Base-by-base conservation (phyloP, 2,113 vertebrate genomes). In the Mus spicilegus region DNA sequence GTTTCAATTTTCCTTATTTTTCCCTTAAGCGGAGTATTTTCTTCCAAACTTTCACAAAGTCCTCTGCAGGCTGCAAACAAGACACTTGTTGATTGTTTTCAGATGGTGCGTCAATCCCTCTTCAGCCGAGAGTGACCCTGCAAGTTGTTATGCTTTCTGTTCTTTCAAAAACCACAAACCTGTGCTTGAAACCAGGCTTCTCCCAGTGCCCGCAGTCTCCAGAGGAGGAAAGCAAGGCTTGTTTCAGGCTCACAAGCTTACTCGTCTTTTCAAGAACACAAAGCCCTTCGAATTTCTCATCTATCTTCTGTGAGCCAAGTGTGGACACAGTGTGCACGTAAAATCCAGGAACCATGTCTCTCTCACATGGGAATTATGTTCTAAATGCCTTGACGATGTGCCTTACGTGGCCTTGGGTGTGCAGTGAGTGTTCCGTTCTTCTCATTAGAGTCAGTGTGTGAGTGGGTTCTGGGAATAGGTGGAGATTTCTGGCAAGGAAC, bases 21-120 rank as follows among this genome's bases (percentile, higher is more conserved):
- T 94, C 90, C 90, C 91, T 49, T 96, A 98, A 98, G 95, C 95
- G 97, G 93, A 97, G 58, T 95, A 95, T 96, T 96, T 95, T 93
- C 93, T 96, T 86, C 87, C 96, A 91, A 96, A 97, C 89, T 95
- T 96, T 97, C 92, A 61, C 78, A 96, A 93, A 96, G 96, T 97
- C 93, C 97, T 97, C 93, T 80, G 63, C 85, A 97, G 61, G 26
- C 93, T 94, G 72, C 96, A 97, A 96, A 96, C 93, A 94, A 94
- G 86, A 76, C 77, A 93, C 63, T 97, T 94, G 89, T 97, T 97
- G 91, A 91, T 97, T 78, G 87, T 92, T 80, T 97, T 97, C 89
- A 96, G 93, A 95, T 98, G 95, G 97, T 69, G 3, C 56, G 67
- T 26, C 96, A 94, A 67, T 89, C 88, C 90, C 94, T 89, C 90